Evolutionary conservation across 2,797 vertebrate genomes (phyloP).

Genomic region (Alfaro cultratus): DNA sequence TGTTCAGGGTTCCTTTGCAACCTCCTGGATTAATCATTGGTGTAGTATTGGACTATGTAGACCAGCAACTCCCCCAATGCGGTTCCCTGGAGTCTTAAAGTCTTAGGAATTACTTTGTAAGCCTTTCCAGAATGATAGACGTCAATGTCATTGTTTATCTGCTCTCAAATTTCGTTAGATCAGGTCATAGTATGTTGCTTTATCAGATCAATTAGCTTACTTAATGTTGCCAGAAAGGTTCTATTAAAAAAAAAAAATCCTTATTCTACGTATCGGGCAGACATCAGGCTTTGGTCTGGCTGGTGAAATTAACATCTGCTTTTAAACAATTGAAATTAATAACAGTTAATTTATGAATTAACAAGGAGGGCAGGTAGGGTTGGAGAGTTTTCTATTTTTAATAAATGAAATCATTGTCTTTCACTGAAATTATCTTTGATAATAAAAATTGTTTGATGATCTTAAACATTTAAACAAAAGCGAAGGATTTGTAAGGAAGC

Average conservation of each 20-base stretch:
- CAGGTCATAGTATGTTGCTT: neutral
- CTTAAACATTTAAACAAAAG: slow-evolving; percentile 1
- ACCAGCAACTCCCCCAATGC: neutral
- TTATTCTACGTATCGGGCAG: neutral
- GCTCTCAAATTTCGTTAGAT: neutral
- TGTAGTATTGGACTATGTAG: neutral
- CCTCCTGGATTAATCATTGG: neutral
- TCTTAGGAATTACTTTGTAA: neutral
- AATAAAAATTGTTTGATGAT: neutral
- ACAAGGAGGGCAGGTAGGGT: neutral
- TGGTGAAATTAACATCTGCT: neutral
- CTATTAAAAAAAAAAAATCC: neutral
- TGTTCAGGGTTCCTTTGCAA: neutral
- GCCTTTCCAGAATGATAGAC: neutral
- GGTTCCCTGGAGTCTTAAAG: neutral
- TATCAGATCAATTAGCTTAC: neutral
- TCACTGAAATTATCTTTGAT: neutral
- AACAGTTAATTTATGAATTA: neutral
- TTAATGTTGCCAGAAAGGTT: neutral
- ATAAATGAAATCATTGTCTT: neutral
- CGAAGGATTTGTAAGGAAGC: neutral
- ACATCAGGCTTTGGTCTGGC: neutral
- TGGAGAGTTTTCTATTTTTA: neutral
- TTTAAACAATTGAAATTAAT: neutral
- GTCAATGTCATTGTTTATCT: neutral